Evolutionary conservation across 1,140 invertebrate species (phyloP).

Genomic region (Ruditapes philippinarum): DNA sequence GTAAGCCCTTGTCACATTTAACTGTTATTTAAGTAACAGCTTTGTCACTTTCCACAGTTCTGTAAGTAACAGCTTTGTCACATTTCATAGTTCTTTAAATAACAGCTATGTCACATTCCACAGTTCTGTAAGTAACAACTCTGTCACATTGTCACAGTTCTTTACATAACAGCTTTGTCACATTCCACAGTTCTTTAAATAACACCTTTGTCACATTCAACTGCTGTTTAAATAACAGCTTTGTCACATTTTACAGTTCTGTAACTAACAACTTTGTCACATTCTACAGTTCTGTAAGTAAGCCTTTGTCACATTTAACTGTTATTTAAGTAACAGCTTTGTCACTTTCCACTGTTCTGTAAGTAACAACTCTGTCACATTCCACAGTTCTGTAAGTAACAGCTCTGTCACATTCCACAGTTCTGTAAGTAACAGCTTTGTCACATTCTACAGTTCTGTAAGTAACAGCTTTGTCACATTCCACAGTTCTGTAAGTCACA

Average conservation of each 20-base stretch:
- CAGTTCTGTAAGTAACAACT: constrained; percentile 88
- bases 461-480: constrained; percentile 88
- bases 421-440: constrained; percentile 88
- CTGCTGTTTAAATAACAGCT: constrained; percentile 31
- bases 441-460: constrained; percentile 87
- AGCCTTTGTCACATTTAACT: constrained; percentile 89
- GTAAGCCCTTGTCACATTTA: constrained; percentile 6
- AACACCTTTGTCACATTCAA: constrained; percentile 37
- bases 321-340: constrained; percentile 88
- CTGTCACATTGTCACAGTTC: not conserved
- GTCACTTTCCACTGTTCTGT: constrained; percentile 88
- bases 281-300: constrained; percentile 73
- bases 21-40: constrained; percentile 35
- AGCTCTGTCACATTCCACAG: constrained; percentile 87
- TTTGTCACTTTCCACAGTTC: constrained; percentile 43
- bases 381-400: constrained; percentile 25
- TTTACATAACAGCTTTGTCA: constrained; percentile 84
- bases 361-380: constrained; percentile 46
- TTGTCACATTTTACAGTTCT: constrained; percentile 87
- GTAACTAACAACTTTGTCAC: constrained; percentile 82
- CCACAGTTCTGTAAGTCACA: constrained; percentile 89
- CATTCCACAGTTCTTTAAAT: constrained; percentile 90
- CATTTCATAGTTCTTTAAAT: constrained; percentile 90
- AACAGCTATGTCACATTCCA: constrained; percentile 87
- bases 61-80: constrained; percentile 87